Percentiles rank a stretch among this genome's conserved stretches.
These are phyloP conservation scores for Clarias magur DNA, from an alignment of 2,113 vertebrate genomes.

Conservation along the genomic window DNA sequence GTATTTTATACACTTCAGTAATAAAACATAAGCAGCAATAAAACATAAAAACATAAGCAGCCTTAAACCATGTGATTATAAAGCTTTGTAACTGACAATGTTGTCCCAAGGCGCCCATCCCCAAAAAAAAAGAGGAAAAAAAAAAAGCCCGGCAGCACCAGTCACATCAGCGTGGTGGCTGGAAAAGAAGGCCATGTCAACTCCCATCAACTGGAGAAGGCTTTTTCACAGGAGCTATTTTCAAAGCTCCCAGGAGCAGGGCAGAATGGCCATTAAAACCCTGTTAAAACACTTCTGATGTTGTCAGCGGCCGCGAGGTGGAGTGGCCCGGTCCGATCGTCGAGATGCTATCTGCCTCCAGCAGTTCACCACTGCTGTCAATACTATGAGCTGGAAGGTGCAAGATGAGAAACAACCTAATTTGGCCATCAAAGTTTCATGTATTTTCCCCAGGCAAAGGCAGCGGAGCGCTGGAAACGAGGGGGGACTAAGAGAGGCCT, in stretches of 20 bases:
- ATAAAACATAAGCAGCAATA: no score
- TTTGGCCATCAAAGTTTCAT: constrained; percentile 98
- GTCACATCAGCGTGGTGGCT: constrained; percentile 40
- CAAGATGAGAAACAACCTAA: constrained; percentile 98
- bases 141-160: constrained; percentile 35
- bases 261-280: constrained; percentile 94
- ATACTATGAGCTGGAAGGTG: constrained; percentile 94
- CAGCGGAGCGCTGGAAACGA: constrained; percentile 61
- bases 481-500: constrained; percentile 67
- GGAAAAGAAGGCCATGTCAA: constrained; percentile 49
- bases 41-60: not conserved
- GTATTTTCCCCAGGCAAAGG: constrained; percentile 72
- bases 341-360: constrained; percentile 81
- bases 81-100: not conserved
- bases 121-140: constrained; percentile 37
- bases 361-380: constrained; percentile 88
- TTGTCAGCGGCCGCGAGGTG: constrained; percentile 87
- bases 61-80: not conserved
- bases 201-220: constrained; percentile 54
- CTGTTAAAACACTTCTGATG: constrained; percentile 99
- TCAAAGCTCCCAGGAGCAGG: constrained; percentile 88
- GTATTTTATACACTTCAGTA: no score
- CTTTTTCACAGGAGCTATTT: constrained; percentile 76
- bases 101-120: not conserved
- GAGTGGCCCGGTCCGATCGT: constrained; percentile 73